phyloP scores from a whole-genome alignment of 1,140 invertebrate genomes.

The Ridgeia piscesae region DNA sequence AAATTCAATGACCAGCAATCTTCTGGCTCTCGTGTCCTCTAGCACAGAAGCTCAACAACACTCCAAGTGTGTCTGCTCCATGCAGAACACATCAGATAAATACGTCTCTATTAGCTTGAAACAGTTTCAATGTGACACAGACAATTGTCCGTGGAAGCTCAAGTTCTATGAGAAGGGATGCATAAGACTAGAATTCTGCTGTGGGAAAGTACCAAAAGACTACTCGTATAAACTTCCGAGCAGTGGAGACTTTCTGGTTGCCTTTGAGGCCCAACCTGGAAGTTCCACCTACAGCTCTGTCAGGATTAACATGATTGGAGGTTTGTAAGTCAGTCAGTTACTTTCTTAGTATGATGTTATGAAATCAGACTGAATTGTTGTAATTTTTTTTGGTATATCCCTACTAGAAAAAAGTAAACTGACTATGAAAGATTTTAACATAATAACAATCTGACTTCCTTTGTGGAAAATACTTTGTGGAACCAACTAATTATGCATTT shows the following conservation, averaged over 20 bases:
- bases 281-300: background rate
- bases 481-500: background rate
- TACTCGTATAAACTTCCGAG: background rate
- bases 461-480: background rate
- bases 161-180: conserved; percentile 16
- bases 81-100: background rate
- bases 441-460: too few species aligned
- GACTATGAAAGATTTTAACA: too few species aligned
- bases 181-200: conserved; percentile 10
- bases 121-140: background rate
- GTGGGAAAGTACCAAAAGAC: background rate
- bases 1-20: background rate
- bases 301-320: background rate
- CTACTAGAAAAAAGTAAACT: background rate
- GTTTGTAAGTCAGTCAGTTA: background rate
- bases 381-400: too few species aligned
- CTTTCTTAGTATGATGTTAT: too few species aligned
- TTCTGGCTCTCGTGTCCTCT: background rate
- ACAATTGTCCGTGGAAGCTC: conserved; percentile 7
- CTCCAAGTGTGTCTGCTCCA: background rate
- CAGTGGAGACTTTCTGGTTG: background rate
- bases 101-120: background rate
- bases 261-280: background rate
- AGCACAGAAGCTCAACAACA: background rate
- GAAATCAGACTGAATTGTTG: too few species aligned